A percentile compares a stretch with the other conserved stretches of the same genome.
phyloP scores from a whole-genome alignment of 2,113 vertebrate species.

The Datnioides undecimradiatus region DNA sequence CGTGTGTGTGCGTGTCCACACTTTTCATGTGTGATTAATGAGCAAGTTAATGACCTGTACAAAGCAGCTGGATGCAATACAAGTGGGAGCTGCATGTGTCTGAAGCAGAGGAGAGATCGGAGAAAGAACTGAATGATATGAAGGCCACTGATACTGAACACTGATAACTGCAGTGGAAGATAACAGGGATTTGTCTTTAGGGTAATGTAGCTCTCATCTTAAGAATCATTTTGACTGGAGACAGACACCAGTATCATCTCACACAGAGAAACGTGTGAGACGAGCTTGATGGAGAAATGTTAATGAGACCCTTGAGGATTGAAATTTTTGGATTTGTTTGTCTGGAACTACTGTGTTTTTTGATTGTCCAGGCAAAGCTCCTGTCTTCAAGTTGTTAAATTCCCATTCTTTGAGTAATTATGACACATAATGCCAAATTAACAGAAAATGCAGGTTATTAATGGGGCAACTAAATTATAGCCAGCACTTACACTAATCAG shows the following conservation, averaged over 20 bases:
- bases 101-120: neutral
- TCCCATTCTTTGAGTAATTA: no score
- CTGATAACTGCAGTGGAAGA: neutral
- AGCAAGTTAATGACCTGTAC: slow-evolving; percentile 44
- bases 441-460: neutral
- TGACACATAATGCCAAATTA: no score
- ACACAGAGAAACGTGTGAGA: neutral
- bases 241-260: neutral
- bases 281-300: neutral
- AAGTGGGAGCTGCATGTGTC: slow-evolving; percentile 10
- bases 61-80: slow-evolving; percentile 46
- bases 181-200: neutral
- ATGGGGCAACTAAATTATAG: neutral
- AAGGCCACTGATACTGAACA: neutral
- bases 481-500: neutral
- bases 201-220: neutral
- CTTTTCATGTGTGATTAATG: slow-evolving; percentile 46
- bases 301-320: slow-evolving; percentile 3
- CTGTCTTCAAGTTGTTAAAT: no score
- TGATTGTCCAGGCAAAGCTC: neutral
- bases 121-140: slow-evolving; percentile 2
- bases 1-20: neutral
- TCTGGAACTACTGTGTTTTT: neutral
- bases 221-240: neutral
- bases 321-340: neutral